Base-by-base conservation (phyloP, 2,797 vertebrate genomes). In the Sphaeramia orbicularis region DNA sequence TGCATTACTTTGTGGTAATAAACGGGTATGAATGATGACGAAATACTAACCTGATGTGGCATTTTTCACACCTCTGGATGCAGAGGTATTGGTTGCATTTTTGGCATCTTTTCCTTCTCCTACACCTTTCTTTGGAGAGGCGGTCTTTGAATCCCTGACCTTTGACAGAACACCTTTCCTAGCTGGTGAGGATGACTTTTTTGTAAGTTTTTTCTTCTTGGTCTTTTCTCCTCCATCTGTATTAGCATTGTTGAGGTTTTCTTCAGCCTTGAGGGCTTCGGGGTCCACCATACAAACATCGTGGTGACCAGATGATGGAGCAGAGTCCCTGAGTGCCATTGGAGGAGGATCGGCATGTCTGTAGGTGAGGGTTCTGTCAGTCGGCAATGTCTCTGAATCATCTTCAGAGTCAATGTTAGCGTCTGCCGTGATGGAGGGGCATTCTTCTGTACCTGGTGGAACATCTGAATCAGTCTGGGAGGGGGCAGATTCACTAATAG, bases 371-470 rank as follows among this genome's bases (percentile, higher is more conserved):
- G 98, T 99, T 90, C 96, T 97, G 91, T 99, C 98, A 0, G 97
- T 98, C 0, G 98, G 98, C 64, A 99, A 94, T 55, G 98, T 99
- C 91, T 99, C 98, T 0, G 98, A 99, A 69, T 99, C 98, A 19
- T 99, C 98, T 86, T 99, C 98, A 0, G 98, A 99, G 86, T 99
- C 98, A 50, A 99, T 99, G 78, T 99, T 99, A 65, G 97, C 98
- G 84, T 99, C 98, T 16, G 98, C 97, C 75, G 98, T 99, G 84
- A 99, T 99, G 56, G 98, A 99, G 54, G 98, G 98, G 44, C 98
- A 99, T 76, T 99, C 98, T 71, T 99, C 97, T 0, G 98, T 99
- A 52, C 97, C 98, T 0, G 98, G 98, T 8, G 97, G 98, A 13
- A 99, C 97, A 82, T 99, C 98, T 0, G 98, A 99, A 86, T 99